These are phyloP conservation scores for Taphrorychus bicolor DNA, from an alignment of 2,888 invertebrate species.

Conservation along the genomic window DNA sequence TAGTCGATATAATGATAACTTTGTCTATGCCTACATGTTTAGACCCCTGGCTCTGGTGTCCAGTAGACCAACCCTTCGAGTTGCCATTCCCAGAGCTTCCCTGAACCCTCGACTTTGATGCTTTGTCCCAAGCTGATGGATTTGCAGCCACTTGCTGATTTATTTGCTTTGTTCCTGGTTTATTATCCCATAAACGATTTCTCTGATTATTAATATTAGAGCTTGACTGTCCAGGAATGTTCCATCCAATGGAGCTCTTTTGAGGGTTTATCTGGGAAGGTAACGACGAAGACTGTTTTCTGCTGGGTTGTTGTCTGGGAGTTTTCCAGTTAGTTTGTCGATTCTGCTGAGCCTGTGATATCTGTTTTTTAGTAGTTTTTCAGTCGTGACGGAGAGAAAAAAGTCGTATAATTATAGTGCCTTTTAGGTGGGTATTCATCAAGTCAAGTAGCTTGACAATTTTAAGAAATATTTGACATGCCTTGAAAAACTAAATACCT, in stretches of 20 bases:
- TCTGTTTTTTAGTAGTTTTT: too few relatives aligned
- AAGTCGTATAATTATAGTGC: too few relatives aligned
- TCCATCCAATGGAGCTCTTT: constrained; percentile 12
- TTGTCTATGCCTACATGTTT: constrained; percentile 25
- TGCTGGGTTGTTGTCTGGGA: constrained; percentile 16
- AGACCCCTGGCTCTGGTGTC: constrained; percentile 17
- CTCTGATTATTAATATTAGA: neutral
- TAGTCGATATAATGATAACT: too few relatives aligned
- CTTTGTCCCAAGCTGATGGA: neutral
- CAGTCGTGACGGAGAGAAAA: too few relatives aligned
- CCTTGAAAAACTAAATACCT: too few relatives aligned
- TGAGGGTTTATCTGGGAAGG: neutral
- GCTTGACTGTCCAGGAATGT: constrained; percentile 7
- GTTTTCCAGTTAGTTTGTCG: constrained; percentile 20
- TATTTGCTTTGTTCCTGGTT: neutral
- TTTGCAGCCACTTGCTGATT: neutral
- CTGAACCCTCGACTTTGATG: neutral
- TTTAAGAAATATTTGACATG: too few relatives aligned
- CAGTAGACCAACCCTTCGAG: constrained; percentile 23
- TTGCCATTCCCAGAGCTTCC: neutral
- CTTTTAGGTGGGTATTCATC: too few relatives aligned
- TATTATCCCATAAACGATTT: neutral
- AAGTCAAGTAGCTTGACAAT: too few relatives aligned
- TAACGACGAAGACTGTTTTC: neutral
- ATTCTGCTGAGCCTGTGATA: constrained; percentile 1